phyloP scores from a whole-genome alignment of 2,888 invertebrate genomes.

The Scaptomyza tumidula region DNA sequence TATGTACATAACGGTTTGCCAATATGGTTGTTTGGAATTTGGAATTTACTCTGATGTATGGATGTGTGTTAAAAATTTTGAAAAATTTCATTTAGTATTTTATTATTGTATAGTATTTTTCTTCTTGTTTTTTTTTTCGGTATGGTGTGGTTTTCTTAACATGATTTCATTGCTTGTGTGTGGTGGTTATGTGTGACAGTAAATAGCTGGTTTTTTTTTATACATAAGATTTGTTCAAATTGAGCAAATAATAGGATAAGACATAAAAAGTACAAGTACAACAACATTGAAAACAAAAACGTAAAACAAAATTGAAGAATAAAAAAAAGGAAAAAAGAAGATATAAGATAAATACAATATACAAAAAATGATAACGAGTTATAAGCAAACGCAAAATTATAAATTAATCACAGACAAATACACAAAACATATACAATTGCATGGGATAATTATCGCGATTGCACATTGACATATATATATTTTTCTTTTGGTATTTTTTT shows the following conservation, averaged over 20 bases:
- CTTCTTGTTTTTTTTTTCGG: background rate
- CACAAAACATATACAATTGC: constrained; percentile 50
- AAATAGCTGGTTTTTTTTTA: constrained; percentile 22
- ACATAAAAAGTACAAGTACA: constrained; percentile 45
- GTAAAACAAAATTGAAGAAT: constrained; percentile 31
- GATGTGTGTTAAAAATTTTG: constrained; percentile 8
- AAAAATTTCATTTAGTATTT: background rate
- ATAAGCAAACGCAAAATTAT: constrained; percentile 10
- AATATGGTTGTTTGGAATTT: constrained; percentile 37
- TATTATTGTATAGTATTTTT: too few species aligned
- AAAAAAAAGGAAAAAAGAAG: constrained; percentile 24
- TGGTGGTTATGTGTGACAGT: constrained; percentile 26
- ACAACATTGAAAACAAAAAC: constrained; percentile 72
- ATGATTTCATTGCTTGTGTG: constrained; percentile 44
- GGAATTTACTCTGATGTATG: constrained; percentile 38
- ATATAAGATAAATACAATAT: constrained; percentile 37
- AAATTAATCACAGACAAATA: constrained; percentile 58
- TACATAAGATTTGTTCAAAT: constrained; percentile 32
- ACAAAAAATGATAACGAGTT: constrained; percentile 34
- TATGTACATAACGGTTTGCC: constrained; percentile 42
- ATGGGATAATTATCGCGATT: constrained; percentile 36
- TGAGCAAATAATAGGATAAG: constrained; percentile 9
- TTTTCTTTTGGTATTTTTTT: background rate
- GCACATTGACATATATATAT: constrained; percentile 47
- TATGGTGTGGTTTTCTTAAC: constrained; percentile 8